These are phyloP conservation scores for Trichogramma dendrolimi DNA, from an alignment of 2,888 invertebrate species.

Conservation along the genomic window DNA sequence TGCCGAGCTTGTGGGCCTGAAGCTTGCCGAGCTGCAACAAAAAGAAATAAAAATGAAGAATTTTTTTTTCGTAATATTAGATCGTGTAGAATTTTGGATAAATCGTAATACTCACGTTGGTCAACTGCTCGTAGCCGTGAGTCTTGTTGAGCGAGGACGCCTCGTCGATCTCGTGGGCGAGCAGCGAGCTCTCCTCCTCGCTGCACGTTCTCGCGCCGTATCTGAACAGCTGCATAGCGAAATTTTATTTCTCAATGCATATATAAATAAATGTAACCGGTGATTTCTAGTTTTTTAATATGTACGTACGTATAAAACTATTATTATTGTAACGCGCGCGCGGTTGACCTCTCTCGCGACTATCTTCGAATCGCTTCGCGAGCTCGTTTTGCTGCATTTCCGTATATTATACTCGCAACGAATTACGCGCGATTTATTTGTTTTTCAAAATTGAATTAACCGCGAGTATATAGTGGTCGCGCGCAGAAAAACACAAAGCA, in stretches of 20 bases:
- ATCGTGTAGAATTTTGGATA: background rate
- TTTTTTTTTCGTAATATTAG: background rate
- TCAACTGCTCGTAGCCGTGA: slow-evolving; percentile 16
- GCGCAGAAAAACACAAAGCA: too few species aligned
- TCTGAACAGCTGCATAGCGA: slow-evolving; percentile 17
- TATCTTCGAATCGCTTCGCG: background rate
- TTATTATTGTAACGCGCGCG: background rate
- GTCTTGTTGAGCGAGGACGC: background rate
- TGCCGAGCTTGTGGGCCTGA: slow-evolving; percentile 53
- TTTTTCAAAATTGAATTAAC: too few species aligned
- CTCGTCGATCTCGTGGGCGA: background rate
- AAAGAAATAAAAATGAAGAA: too few species aligned
- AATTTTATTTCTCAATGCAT: background rate
- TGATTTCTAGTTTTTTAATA: background rate
- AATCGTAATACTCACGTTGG: slow-evolving; percentile 17
- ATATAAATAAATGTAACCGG: background rate
- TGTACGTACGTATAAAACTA: background rate
- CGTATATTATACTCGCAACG: too few species aligned
- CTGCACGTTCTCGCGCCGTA: slow-evolving; percentile 19
- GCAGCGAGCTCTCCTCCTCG: background rate
- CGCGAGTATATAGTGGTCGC: too few species aligned
- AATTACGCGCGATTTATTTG: too few species aligned
- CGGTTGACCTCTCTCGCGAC: background rate
- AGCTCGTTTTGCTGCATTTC: too few species aligned
- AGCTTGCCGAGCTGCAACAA: slow-evolving; percentile 54